Percentiles rank a stretch among this genome's conserved stretches.
phyloP scores from a whole-genome alignment of 2,888 invertebrate species.

The Orthonevra nobilis region DNA sequence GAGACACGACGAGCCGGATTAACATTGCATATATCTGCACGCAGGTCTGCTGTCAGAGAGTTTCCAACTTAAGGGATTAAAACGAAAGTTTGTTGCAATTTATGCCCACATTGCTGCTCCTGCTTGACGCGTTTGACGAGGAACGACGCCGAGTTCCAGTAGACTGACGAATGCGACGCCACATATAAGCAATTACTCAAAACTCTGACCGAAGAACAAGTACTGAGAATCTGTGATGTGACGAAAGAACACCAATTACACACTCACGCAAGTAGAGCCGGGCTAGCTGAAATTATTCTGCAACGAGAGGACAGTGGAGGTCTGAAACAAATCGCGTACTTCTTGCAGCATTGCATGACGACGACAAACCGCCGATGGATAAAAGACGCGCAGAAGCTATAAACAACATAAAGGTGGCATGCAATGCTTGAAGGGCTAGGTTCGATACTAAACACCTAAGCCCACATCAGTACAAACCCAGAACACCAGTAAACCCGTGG shows the following conservation, averaged over 20 bases:
- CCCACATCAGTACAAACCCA: not conserved
- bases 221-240: constrained; percentile 43
- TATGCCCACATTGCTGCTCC: constrained; percentile 71
- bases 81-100: constrained; percentile 72
- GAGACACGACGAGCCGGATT: too few species aligned
- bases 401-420: not conserved
- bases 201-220: constrained; percentile 12
- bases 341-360: constrained; percentile 9
- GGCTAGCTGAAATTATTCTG: constrained; percentile 48
- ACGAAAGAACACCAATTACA: constrained; percentile 54
- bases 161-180: constrained; percentile 32
- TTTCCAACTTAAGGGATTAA: constrained; percentile 72
- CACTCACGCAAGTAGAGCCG: constrained; percentile 44
- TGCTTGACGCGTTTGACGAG: constrained; percentile 66
- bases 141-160: constrained; percentile 46
- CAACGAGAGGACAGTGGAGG: constrained; percentile 12
- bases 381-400: not conserved
- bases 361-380: not conserved
- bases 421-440: not conserved
- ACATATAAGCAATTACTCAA: constrained; percentile 36
- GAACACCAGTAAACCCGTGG: constrained; percentile 60
- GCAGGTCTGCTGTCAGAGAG: constrained; percentile 70
- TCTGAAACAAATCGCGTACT: not conserved
- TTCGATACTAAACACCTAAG: too few species aligned
- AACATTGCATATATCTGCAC: constrained; percentile 69